Evolutionary conservation across 1,140 invertebrate species (phyloP).

Genomic region (Ganaspis sp.): DNA sequence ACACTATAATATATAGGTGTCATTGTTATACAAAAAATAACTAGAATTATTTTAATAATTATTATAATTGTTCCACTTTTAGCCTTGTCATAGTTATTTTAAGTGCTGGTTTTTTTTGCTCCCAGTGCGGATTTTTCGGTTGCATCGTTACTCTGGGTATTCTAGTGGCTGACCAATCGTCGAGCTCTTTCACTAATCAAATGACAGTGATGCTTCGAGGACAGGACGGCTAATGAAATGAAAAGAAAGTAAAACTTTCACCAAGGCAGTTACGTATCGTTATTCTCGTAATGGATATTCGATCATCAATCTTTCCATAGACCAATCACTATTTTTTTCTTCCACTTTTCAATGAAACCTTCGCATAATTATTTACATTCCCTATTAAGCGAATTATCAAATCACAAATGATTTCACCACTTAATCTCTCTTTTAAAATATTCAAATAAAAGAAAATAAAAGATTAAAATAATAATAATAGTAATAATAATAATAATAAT

Average conservation of each 20-base stretch:
- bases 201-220: slow-evolving; percentile 23
- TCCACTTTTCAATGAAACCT: background rate
- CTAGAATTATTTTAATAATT: no score
- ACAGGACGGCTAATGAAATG: slow-evolving; percentile 11
- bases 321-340: background rate
- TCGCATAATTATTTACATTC: slow-evolving; percentile 1
- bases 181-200: slow-evolving; percentile 13
- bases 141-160: background rate
- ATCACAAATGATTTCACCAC: background rate
- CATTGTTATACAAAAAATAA: no score
- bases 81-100: background rate
- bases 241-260: slow-evolving; percentile 24
- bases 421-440: no score
- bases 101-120: background rate
- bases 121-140: background rate
- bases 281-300: slow-evolving; percentile 10
- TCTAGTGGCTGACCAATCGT: slow-evolving; percentile 14
- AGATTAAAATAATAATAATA: no score
- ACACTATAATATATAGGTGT: no score
- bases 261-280: slow-evolving; percentile 18
- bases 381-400: background rate
- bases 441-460: no score
- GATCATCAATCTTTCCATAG: slow-evolving; percentile 2
- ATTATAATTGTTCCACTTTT: background rate
- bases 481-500: no score